Conservation (phyloP, 92 coral and sea anemone genomes). For the Epizoanthus ramosus region DNA sequence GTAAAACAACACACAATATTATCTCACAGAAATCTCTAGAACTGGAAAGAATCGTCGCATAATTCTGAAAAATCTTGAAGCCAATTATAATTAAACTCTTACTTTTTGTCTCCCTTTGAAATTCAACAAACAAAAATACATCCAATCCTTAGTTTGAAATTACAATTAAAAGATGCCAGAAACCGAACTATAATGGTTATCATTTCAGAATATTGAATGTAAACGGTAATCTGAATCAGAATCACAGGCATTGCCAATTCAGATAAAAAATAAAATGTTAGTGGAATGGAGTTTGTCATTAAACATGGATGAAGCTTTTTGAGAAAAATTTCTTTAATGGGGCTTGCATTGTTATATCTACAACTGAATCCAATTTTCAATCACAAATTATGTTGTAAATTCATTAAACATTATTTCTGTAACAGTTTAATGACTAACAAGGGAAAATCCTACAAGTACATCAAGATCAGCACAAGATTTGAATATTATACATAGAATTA, state of each 20-base stretch:
- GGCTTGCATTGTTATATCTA: conserved; percentile 9
- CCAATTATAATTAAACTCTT: conserved; percentile 10
- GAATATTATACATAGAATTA: background rate
- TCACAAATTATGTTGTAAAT: conserved; percentile 24
- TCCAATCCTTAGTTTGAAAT: background rate
- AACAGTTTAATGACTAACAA: conserved; percentile 21
- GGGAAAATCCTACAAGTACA: conserved; percentile 30
- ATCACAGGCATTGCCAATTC: background rate
- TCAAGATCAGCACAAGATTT: background rate
- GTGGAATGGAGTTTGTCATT: conserved; percentile 25
- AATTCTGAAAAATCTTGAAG: background rate
- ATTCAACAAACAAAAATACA: background rate
- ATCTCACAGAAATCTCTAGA: background rate
- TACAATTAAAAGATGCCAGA: conserved; percentile 15
- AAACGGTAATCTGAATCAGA: conserved; percentile 14
- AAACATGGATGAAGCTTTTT: conserved; percentile 16
- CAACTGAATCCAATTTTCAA: background rate
- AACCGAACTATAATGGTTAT: background rate
- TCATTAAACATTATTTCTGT: conserved; percentile 14
- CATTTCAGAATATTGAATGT: background rate
- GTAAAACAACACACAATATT: background rate
- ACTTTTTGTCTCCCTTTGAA: background rate
- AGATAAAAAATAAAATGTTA: conserved; percentile 7
- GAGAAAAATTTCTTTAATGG: conserved; percentile 4
- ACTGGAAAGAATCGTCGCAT: background rate